A percentile compares a stretch with the other conserved stretches of the same genome.
Conservation (phyloP, 1,140 invertebrate genomes). For the Drosophila equinoxialis region DNA sequence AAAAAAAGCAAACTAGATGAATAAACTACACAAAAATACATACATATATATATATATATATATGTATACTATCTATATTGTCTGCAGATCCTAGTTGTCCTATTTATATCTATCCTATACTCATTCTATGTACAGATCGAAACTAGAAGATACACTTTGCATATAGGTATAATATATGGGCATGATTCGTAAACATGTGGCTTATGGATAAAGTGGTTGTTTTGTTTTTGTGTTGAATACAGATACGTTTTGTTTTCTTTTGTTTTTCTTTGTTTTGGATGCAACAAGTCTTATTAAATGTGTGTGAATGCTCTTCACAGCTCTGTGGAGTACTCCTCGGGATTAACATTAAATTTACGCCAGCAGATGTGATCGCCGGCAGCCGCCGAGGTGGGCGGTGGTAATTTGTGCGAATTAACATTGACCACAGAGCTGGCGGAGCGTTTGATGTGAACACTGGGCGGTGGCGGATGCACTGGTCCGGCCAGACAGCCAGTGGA, state of each 20-base stretch:
- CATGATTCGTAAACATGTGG: constrained; percentile 59
- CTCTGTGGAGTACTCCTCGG: constrained; percentile 82
- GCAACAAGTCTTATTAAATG: constrained; percentile 79
- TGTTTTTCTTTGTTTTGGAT: constrained; percentile 64
- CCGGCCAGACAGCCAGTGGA: constrained; percentile 63
- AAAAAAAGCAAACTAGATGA: constrained; percentile 35
- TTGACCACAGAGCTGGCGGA: constrained; percentile 74
- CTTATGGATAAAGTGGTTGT: constrained; percentile 62
- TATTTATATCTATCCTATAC: not conserved
- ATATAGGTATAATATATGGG: constrained; percentile 36
- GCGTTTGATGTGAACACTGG: constrained; percentile 62
- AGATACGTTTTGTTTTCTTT: constrained; percentile 68
- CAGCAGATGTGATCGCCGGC: constrained; percentile 80
- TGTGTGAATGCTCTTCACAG: constrained; percentile 73
- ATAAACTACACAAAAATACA: constrained; percentile 36
- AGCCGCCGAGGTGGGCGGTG: constrained; percentile 56
- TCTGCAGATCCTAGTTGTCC: not conserved
- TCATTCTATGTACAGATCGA: constrained; percentile 61
- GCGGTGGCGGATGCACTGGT: constrained; percentile 35
- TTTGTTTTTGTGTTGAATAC: constrained; percentile 48
- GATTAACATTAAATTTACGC: constrained; percentile 81
- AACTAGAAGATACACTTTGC: constrained; percentile 78
- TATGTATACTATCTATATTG: too few relatives aligned
- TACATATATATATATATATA: constrained; percentile 7
- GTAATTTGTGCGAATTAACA: constrained; percentile 65